Evolutionary conservation across 2,888 invertebrate species (phyloP), one percentile per base, ranked within the genome.

Genomic region (Agrotis ipsilon): DNA sequence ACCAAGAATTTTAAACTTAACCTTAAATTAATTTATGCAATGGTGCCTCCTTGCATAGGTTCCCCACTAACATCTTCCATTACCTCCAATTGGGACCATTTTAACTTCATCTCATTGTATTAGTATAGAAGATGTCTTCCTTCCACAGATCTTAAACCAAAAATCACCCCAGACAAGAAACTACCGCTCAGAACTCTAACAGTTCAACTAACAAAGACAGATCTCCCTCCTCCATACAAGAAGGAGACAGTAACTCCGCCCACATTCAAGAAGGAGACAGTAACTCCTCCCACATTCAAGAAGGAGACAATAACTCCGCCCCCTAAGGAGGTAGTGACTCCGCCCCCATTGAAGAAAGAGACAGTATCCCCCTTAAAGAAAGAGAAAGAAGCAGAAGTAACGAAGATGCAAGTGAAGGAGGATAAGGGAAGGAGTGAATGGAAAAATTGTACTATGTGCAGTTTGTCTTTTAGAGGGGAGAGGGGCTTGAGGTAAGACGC

Each of bases 401-500:
- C 75, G 3, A 46, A 24, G 2, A 21, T 18, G 0, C 45, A 45
- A 5, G 54, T 19, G 27, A 75, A 72, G 21, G 80, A 80, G n/a
- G 88, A 88, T 0, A 88, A 87, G 7, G 77, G 62, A 0, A 72
- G 45, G 13, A 66, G 65, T 19, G 90, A 90, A 18, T 86, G 86
- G 86, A 92, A 87, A 72, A 83, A 75, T 19, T 96, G 96, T 68
- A 80, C 75, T 0, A 64, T 92, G 71, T 96, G 96, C 81, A 93
- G 88, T 73, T 78, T 92, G 51, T 87, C 90, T 0, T 96, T 94
- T 73, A 87, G 91, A 2, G 94, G 94, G 1, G 94, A 94, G 14
- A 86, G 94, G 59, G 94, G 95, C 0, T 75, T 96, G 49, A 93
- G 94, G 96, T 95, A 80, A 76, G 78, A 67, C 0, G 11, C 3